Percentiles rank a stretch among this genome's conserved stretches.
phyloP scores from a whole-genome alignment of 2,797 vertebrate species.

The Podargus strigoides region DNA sequence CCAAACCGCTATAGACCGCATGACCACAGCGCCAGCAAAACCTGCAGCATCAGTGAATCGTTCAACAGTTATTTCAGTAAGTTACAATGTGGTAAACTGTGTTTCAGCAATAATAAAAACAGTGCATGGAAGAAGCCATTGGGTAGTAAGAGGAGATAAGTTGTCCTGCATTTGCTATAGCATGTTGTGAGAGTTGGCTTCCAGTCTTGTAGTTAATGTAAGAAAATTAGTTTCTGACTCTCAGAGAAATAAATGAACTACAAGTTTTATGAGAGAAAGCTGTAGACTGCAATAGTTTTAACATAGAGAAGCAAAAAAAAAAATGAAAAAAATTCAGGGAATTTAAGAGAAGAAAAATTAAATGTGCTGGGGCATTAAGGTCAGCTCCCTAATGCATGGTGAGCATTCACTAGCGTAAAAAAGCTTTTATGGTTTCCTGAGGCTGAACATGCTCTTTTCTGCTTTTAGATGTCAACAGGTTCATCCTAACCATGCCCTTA shows the following conservation, averaged over 20 bases:
- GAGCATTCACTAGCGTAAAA: background rate
- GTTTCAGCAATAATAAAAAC: background rate
- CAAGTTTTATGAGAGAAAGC: background rate
- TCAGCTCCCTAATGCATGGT: slow-evolving; percentile 15
- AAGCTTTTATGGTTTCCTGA: background rate
- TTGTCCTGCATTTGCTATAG: background rate
- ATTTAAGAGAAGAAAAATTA: background rate
- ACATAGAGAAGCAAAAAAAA: background rate
- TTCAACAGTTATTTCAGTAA: background rate
- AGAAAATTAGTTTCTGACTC: background rate
- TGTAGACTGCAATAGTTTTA: background rate
- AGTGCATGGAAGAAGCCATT: background rate
- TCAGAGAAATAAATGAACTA: background rate
- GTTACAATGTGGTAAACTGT: background rate
- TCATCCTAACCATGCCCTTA: background rate
- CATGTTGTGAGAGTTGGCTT: accelerated
- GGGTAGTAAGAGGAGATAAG: background rate
- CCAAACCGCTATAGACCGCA: accelerated
- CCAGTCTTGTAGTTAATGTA: background rate
- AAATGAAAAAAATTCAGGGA: background rate
- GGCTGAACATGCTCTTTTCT: background rate
- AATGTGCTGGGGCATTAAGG: background rate
- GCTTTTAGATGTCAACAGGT: slow-evolving; percentile 37
- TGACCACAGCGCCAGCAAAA: background rate
- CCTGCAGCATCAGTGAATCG: background rate